Evolutionary conservation across 2,888 invertebrate species (phyloP).

Genomic region (Amphipoea lucens): DNA sequence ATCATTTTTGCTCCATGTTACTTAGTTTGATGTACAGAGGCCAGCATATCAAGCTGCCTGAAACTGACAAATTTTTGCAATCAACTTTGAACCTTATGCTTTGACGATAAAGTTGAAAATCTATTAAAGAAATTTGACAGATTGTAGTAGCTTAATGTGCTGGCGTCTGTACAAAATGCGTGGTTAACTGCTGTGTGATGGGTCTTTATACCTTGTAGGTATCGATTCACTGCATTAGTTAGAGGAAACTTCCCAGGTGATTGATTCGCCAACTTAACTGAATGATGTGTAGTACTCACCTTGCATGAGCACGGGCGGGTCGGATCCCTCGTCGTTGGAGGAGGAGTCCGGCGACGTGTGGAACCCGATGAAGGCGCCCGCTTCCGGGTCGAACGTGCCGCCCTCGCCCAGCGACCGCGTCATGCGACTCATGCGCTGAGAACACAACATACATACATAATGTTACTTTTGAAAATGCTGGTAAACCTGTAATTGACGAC

Average conservation of each 20-base stretch:
- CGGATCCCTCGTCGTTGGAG: slow-evolving; percentile 86
- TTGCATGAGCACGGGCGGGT: slow-evolving; percentile 85
- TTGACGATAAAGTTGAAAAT: too few relatives aligned
- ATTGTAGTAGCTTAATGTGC: too few relatives aligned
- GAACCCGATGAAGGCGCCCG: slow-evolving; percentile 96
- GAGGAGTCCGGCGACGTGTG: slow-evolving; percentile 93
- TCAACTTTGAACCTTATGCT: too few relatives aligned
- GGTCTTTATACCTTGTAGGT: not conserved
- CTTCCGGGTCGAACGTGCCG: slow-evolving; percentile 92
- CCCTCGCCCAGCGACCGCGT: slow-evolving; percentile 89
- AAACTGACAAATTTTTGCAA: too few relatives aligned
- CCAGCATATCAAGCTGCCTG: too few relatives aligned
- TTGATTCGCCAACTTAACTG: not conserved
- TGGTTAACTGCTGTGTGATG: not conserved
- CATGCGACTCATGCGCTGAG: slow-evolving; percentile 93
- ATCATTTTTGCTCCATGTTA: not conserved
- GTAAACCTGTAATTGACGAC: not conserved
- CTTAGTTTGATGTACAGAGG: not conserved
- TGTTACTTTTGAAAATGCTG: not conserved
- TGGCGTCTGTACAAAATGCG: too few relatives aligned
- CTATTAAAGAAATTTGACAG: too few relatives aligned
- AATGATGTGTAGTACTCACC: slow-evolving; percentile 62
- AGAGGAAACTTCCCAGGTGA: not conserved
- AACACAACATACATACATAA: not conserved
- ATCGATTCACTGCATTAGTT: not conserved